Conservation (phyloP, 2,888 invertebrate species). For the Drosophila atripex region DNA sequence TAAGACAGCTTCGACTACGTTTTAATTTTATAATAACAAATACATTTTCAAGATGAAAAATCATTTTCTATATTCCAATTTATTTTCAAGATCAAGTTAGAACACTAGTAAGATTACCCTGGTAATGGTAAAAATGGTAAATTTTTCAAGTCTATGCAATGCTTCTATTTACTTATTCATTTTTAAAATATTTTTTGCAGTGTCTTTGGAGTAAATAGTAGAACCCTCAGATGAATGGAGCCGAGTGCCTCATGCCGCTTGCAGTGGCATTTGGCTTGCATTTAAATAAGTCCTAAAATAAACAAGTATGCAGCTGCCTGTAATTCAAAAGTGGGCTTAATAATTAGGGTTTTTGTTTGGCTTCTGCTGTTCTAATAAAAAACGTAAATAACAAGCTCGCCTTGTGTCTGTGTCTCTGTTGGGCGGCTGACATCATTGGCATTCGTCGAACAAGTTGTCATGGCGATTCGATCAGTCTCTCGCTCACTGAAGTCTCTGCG, state of each 20-base stretch:
- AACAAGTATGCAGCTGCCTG: not conserved
- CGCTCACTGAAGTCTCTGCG: conserved; percentile 22
- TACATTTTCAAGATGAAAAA: too few relatives aligned
- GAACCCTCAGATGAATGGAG: conserved; percentile 20
- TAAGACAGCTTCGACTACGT: too few relatives aligned
- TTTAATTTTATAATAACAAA: too few relatives aligned
- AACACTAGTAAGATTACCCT: too few relatives aligned
- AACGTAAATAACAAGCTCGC: not conserved
- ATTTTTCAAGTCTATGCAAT: too few relatives aligned
- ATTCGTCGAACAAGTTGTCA: conserved; percentile 33
- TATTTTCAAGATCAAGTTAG: too few relatives aligned
- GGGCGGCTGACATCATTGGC: conserved; percentile 66
- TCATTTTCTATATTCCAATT: too few relatives aligned
- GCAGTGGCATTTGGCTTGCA: conserved; percentile 15
- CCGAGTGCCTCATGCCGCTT: not conserved
- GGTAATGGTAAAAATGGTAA: too few relatives aligned
- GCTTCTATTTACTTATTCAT: too few relatives aligned
- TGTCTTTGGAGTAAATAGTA: not conserved
- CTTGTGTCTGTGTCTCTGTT: conserved; percentile 7
- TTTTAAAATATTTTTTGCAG: not conserved
- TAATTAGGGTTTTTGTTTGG: not conserved
- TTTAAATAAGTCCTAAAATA: conserved; percentile 6
- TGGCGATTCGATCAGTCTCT: conserved; percentile 53
- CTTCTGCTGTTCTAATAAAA: not conserved
- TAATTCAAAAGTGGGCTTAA: not conserved